A percentile compares a stretch with the other conserved stretches of the same genome.
These are phyloP conservation scores for Zelleria hepariella DNA, from an alignment of 2,888 invertebrate species.

Conservation along the genomic window DNA sequence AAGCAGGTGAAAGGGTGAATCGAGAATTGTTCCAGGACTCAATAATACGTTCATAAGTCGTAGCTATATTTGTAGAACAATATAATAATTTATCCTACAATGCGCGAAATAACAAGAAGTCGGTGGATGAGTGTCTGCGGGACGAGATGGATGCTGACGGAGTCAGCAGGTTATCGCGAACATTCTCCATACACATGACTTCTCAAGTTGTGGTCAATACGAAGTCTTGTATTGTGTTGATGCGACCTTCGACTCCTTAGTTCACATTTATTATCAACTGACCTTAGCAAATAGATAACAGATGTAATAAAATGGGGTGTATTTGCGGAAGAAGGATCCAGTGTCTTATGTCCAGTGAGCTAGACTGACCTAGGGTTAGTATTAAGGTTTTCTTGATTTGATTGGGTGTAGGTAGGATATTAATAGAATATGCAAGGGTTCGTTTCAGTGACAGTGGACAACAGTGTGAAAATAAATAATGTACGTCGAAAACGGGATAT, in stretches of 20 bases:
- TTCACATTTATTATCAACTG: slow-evolving; percentile 47
- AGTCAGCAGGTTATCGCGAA: slow-evolving; percentile 51
- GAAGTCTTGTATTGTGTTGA: slow-evolving; percentile 43
- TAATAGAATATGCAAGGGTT: neutral
- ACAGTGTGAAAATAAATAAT: neutral
- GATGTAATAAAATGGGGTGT: slow-evolving; percentile 43
- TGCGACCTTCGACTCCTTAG: slow-evolving; percentile 49
- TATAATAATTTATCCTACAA: neutral
- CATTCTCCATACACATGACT: slow-evolving; percentile 51
- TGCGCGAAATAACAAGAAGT: neutral
- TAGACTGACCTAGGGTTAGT: slow-evolving; percentile 24
- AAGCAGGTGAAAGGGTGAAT: neutral
- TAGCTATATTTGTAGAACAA: too few species aligned
- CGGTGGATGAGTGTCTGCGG: neutral
- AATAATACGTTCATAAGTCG: neutral
- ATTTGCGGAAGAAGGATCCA: slow-evolving; percentile 4
- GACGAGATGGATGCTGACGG: slow-evolving; percentile 13
- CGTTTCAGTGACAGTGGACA: neutral
- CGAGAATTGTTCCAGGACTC: neutral
- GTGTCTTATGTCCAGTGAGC: slow-evolving; percentile 32
- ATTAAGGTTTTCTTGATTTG: neutral
- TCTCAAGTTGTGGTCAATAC: slow-evolving; percentile 39
- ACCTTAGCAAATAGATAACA: slow-evolving; percentile 51
- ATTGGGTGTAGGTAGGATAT: neutral
- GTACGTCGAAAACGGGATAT: neutral